Evolutionary conservation across 2,888 invertebrate genomes (phyloP).

Genomic region (Vanessa cardui): DNA sequence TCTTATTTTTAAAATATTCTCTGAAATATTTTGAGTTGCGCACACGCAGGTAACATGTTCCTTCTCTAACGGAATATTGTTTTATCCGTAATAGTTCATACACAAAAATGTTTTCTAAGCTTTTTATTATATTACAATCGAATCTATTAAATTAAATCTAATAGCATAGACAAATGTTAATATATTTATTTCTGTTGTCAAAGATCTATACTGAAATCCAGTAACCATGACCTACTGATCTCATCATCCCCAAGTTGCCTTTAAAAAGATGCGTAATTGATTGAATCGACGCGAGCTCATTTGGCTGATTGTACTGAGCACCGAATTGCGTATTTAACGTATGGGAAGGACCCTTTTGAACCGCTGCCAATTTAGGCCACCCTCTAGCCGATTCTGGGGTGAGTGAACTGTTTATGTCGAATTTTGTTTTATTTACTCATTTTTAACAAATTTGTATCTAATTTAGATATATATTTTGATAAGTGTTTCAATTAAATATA

Average conservation of each 20-base stretch:
- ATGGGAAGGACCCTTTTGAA: constrained; percentile 74
- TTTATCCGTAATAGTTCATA: background rate
- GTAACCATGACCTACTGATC: constrained; percentile 63
- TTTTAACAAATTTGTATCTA: constrained; percentile 34
- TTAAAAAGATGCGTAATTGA: constrained; percentile 77
- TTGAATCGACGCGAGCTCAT: constrained; percentile 77
- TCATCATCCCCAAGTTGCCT: constrained; percentile 49
- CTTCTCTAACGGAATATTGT: constrained; percentile 42
- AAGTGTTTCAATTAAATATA: background rate
- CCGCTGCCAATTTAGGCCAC: constrained; percentile 73
- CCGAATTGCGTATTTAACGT: constrained; percentile 80
- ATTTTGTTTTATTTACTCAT: constrained; percentile 61
- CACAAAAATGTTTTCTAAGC: background rate
- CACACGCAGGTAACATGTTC: constrained; percentile 66
- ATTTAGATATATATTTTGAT: background rate
- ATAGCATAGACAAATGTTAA: background rate
- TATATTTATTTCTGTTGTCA: background rate
- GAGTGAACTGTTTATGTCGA: constrained; percentile 65
- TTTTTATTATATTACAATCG: background rate
- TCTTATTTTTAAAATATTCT: background rate
- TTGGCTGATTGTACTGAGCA: constrained; percentile 76
- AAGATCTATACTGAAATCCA: background rate
- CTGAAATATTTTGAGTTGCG: constrained; percentile 47
- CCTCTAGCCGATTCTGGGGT: constrained; percentile 44
- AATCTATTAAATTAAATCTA: background rate